Conservation (phyloP, 2,113 vertebrate species). For the Periophthalmus modestus region DNA sequence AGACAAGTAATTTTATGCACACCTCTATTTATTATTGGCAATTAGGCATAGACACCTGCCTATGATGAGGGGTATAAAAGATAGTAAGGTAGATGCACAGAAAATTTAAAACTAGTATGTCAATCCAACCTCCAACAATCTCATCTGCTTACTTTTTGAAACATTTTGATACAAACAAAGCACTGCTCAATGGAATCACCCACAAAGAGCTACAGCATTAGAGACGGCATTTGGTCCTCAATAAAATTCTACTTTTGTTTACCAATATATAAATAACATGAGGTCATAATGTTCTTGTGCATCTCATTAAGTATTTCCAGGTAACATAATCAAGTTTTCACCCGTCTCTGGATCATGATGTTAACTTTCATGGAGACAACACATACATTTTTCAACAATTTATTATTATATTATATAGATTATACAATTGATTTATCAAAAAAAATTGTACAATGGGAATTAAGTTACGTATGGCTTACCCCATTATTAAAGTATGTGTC, state of each 20-base stretch:
- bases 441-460: no score
- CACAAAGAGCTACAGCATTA: no score
- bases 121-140: not conserved
- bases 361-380: not conserved
- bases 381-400: not conserved
- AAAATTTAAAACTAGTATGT: not conserved
- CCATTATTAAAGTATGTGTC: constrained; percentile 84
- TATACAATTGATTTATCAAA: no score
- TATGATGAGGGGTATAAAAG: not conserved
- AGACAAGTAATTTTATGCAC: no score
- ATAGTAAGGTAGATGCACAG: not conserved
- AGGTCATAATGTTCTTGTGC: not conserved
- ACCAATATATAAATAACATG: no score
- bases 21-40: no score
- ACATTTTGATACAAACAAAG: not conserved
- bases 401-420: not conserved
- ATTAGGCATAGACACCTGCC: no score
- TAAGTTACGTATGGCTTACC: constrained; percentile 68
- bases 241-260: no score
- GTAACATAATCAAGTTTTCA: not conserved
- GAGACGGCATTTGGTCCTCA: no score
- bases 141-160: not conserved
- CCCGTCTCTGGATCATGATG: not conserved
- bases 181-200: not conserved
- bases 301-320: not conserved